Conservation (phyloP, 2,888 invertebrate species). For the Sussaba pulchella region DNA sequence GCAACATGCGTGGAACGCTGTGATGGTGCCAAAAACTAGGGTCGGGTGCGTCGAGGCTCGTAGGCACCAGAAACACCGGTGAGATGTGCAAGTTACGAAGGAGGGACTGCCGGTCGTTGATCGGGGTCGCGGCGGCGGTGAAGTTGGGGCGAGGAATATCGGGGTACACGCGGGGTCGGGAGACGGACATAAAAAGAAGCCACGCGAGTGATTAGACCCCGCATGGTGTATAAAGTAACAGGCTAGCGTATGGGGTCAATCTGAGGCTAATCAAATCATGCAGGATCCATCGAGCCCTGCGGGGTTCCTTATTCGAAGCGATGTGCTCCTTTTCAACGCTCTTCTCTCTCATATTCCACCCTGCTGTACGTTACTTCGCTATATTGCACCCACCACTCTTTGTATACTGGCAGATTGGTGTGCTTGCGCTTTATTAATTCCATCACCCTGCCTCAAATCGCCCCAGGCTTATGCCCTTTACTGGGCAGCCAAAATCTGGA, state of each 20-base stretch:
- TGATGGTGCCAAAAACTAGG: slow-evolving; percentile 30
- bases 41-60: slow-evolving; percentile 57
- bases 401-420: slow-evolving; percentile 79
- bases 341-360: slow-evolving; percentile 67
- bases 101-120: slow-evolving; percentile 52
- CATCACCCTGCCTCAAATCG: slow-evolving; percentile 72
- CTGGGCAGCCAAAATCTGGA: slow-evolving; percentile 66
- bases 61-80: slow-evolving; percentile 55
- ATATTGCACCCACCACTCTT: slow-evolving; percentile 55
- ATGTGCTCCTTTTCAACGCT: slow-evolving; percentile 69
- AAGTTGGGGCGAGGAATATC: slow-evolving; percentile 58
- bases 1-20: slow-evolving; percentile 71
- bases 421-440: slow-evolving; percentile 83
- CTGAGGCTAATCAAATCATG: slow-evolving; percentile 85
- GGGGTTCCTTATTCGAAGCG: slow-evolving; percentile 72
- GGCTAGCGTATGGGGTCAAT: slow-evolving; percentile 81
- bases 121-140: slow-evolving; percentile 48
- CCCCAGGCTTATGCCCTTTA: slow-evolving; percentile 62
- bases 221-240: slow-evolving; percentile 67
- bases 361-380: slow-evolving; percentile 68
- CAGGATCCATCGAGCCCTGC: slow-evolving; percentile 74
- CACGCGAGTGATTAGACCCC: slow-evolving; percentile 75
- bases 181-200: slow-evolving; percentile 72
- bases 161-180: slow-evolving; percentile 58
- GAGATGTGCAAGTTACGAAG: slow-evolving; percentile 62